phyloP scores from a whole-genome alignment of 2,113 vertebrate genomes.

The Mormyrus lacerda region DNA sequence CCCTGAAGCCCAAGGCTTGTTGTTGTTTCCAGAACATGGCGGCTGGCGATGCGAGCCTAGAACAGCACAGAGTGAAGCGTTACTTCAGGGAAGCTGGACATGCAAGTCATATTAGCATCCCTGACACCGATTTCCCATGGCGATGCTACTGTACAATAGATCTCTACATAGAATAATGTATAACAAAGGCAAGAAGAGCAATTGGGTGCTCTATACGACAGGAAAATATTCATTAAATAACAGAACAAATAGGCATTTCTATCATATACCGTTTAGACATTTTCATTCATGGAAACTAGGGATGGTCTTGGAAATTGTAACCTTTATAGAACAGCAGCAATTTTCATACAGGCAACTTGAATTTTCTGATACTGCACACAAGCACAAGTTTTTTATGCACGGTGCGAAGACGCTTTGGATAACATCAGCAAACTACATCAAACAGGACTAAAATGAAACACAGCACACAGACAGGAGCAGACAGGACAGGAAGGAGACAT shows the following conservation, averaged over 20 bases:
- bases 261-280: not conserved
- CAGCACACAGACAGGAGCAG: slow-evolving; percentile 22
- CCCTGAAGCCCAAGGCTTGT: slow-evolving; percentile 63
- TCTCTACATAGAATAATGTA: not conserved
- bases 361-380: not conserved
- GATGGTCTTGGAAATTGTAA: not conserved
- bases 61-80: slow-evolving; percentile 29
- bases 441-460: not conserved
- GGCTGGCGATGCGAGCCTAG: slow-evolving; percentile 59
- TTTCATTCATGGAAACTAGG: not conserved
- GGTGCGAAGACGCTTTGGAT: not conserved
- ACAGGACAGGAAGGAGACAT: slow-evolving; percentile 54
- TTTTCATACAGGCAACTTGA: too few species aligned
- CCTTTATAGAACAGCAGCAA: not conserved
- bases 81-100: not conserved
- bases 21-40: slow-evolving; percentile 59
- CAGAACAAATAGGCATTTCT: not conserved
- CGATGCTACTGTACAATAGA: not conserved
- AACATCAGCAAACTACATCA: not conserved
- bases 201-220: not conserved
- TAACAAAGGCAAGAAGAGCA: too few species aligned
- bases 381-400: too few species aligned
- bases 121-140: not conserved
- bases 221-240: not conserved
- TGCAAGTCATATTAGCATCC: not conserved